Conservation (phyloP, 2,113 vertebrate genomes). For the Abramis brama region DNA sequence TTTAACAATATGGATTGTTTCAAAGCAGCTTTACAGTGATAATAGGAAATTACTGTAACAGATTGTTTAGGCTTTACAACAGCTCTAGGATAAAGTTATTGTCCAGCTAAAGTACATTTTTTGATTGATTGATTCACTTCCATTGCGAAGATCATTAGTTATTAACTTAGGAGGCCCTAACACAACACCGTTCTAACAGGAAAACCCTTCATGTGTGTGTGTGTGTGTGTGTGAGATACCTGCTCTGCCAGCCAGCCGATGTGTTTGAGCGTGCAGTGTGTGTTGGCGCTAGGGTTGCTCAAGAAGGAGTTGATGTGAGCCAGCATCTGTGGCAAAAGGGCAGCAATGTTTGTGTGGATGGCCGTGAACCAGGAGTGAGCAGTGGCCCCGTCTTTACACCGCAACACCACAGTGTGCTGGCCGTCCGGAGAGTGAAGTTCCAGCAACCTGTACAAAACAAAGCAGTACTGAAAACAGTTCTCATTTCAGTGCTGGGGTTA, state of each 20-base stretch:
- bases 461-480: background rate
- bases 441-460: slow-evolving; percentile 81
- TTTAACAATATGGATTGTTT: no score
- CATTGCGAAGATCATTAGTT: no score
- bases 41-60: no score
- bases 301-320: slow-evolving; percentile 89
- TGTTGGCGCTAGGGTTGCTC: slow-evolving; percentile 68
- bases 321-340: slow-evolving; percentile 91
- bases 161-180: no score
- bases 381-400: slow-evolving; percentile 87
- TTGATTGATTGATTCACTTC: no score
- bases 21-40: no score
- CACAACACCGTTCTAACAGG: no score
- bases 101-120: no score
- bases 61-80: no score
- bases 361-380: slow-evolving; percentile 95
- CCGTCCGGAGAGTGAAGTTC: slow-evolving; percentile 95
- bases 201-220: background rate
- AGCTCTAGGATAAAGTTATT: no score
- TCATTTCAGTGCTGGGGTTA: background rate
- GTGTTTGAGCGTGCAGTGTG: slow-evolving; percentile 87
- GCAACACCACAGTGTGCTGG: slow-evolving; percentile 90
- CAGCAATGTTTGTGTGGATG: slow-evolving; percentile 90
- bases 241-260: slow-evolving; percentile 95
- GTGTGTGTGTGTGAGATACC: slow-evolving; percentile 71